Percentiles rank a stretch among this genome's conserved stretches.
These are phyloP conservation scores for Microplitis mediator DNA, from an alignment of 1,140 invertebrate species.

Conservation along the genomic window DNA sequence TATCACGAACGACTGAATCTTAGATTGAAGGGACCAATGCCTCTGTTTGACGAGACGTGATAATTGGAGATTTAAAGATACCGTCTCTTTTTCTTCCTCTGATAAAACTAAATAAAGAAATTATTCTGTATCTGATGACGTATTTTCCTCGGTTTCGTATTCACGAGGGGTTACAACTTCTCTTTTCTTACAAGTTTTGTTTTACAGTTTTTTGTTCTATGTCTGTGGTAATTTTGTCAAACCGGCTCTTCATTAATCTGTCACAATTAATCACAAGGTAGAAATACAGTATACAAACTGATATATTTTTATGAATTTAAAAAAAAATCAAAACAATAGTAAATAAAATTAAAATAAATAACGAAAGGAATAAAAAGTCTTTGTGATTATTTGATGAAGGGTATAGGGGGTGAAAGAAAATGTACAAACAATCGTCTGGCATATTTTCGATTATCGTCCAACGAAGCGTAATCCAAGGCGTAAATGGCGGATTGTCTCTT, in stretches of 20 bases:
- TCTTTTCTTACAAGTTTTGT: no score
- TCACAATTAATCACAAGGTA: no score
- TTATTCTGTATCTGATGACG: neutral
- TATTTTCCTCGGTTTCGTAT: no score
- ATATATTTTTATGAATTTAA: neutral
- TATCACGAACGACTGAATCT: slow-evolving; percentile 28
- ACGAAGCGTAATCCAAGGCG: slow-evolving; percentile 57
- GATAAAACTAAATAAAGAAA: slow-evolving; percentile 29
- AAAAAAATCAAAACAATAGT: neutral
- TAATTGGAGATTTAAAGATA: slow-evolving; percentile 44
- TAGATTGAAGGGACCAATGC: slow-evolving; percentile 36
- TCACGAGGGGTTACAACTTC: no score
- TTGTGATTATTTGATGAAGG: slow-evolving; percentile 4
- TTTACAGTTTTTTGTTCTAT: no score
- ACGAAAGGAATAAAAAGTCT: neutral
- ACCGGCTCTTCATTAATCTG: no score
- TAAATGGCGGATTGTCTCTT: slow-evolving; percentile 60
- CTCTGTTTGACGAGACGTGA: slow-evolving; percentile 47
- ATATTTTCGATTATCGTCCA: slow-evolving; percentile 62
- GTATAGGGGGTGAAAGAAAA: neutral
- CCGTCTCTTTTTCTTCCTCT: neutral
- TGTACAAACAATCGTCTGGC: slow-evolving; percentile 54
- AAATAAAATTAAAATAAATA: neutral
- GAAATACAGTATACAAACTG: no score
- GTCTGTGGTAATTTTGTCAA: no score